These are phyloP conservation scores for Corydoras sp. DNA, from an alignment of 2,113 vertebrate genomes.

Conservation along the genomic window DNA sequence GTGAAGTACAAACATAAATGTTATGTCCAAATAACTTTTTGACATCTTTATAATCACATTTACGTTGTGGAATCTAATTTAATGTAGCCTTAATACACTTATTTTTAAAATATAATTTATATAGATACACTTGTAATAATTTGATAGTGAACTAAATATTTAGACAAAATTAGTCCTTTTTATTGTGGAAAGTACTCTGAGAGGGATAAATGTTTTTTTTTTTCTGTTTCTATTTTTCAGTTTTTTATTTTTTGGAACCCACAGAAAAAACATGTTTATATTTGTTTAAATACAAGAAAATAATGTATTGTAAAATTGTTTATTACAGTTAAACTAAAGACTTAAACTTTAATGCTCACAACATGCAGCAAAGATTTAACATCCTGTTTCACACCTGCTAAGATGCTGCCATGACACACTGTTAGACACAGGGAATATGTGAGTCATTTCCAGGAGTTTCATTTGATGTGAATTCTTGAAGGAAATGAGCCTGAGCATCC, in stretches of 20 bases:
- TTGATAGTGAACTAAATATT: no score
- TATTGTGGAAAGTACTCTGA: no score
- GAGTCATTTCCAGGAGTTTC: conserved; percentile 68
- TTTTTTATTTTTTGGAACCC: background rate
- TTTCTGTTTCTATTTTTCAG: no score
- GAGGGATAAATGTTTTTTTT: no score
- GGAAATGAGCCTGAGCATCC: conserved; percentile 59
- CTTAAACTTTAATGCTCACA: conserved; percentile 19
- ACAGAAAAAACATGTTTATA: background rate
- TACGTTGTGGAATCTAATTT: no score
- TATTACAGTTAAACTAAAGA: background rate
- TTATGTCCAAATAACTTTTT: no score
- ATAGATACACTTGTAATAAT: no score
- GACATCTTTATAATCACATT: no score
- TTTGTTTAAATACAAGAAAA: background rate
- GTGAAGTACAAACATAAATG: no score
- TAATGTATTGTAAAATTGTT: background rate
- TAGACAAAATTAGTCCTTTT: no score
- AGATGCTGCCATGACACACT: conserved; percentile 56
- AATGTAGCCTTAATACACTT: no score
- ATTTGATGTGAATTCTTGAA: conserved; percentile 68
- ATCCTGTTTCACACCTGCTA: conserved; percentile 75
- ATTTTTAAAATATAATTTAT: no score
- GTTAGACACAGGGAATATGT: conserved; percentile 53
- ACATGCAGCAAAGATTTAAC: conserved; percentile 46